phyloP scores from a whole-genome alignment of 2,888 invertebrate species.

The Bombylius major region DNA sequence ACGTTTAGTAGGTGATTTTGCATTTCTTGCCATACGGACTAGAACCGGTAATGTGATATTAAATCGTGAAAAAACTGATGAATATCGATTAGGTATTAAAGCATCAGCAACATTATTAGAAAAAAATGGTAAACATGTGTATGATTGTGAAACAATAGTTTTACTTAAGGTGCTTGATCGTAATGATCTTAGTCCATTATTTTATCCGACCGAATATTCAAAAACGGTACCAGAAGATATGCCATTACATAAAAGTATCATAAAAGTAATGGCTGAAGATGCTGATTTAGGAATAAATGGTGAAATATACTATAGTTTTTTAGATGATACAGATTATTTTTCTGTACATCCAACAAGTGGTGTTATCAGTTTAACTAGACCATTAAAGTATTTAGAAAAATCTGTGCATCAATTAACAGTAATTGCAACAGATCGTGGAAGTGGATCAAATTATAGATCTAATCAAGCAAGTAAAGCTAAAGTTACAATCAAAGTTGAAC shows the following conservation, averaged over 20 bases:
- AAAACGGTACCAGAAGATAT: slow-evolving; percentile 80
- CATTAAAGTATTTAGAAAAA: slow-evolving; percentile 57
- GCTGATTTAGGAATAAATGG: slow-evolving; percentile 93
- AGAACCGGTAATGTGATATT: slow-evolving; percentile 79
- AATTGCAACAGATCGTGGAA: slow-evolving; percentile 76
- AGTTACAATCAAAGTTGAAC: slow-evolving; percentile 62
- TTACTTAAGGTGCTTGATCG: slow-evolving; percentile 65
- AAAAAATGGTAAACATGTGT: slow-evolving; percentile 43
- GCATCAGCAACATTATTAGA: slow-evolving; percentile 48
- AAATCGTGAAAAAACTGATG: slow-evolving; percentile 82
- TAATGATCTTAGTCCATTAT: slow-evolving; percentile 87
- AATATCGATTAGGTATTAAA: slow-evolving; percentile 65
- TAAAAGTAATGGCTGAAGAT: slow-evolving; percentile 78
- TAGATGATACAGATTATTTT: slow-evolving; percentile 69
- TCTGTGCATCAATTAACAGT: slow-evolving; percentile 62
- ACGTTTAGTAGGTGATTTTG: slow-evolving; percentile 82
- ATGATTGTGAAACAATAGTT: slow-evolving; percentile 60
- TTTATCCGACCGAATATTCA: slow-evolving; percentile 80
- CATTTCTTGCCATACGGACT: slow-evolving; percentile 80
- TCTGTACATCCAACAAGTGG: slow-evolving; percentile 90
- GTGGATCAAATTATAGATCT: slow-evolving; percentile 32
- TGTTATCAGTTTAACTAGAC: slow-evolving; percentile 68
- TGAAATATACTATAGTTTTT: slow-evolving; percentile 91
- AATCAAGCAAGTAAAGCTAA: slow-evolving; percentile 59
- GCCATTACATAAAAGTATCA: slow-evolving; percentile 67